phyloP scores from a whole-genome alignment of 2,113 vertebrate species.

The Gila orcuttii region DNA sequence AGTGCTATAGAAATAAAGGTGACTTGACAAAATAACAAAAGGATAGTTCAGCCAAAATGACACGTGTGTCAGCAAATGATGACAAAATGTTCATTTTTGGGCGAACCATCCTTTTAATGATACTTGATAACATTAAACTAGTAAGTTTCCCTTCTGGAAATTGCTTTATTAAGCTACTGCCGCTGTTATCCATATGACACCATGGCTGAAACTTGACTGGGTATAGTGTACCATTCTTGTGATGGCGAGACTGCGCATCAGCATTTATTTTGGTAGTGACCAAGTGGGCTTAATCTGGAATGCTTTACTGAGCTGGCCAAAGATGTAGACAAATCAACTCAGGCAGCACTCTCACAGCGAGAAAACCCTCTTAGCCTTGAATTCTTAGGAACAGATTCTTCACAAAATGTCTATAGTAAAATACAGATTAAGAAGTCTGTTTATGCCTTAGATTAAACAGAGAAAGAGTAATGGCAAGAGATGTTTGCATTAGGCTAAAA shows the following conservation, averaged over 20 bases:
- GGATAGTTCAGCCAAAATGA: background rate
- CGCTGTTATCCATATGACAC: background rate
- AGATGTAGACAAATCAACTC: background rate
- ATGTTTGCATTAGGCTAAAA: conserved; percentile 9
- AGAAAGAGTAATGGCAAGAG: conserved; percentile 9
- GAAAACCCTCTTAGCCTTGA: background rate
- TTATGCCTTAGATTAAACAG: conserved; percentile 15
- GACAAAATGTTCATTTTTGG: background rate
- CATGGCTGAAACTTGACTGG: background rate
- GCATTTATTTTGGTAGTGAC: conserved; percentile 24
- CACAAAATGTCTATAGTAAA: background rate
- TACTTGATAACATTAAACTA: background rate
- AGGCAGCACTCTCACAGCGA: background rate
- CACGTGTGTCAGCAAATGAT: background rate
- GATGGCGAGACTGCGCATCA: background rate
- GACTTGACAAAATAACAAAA: background rate
- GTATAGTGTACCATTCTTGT: background rate
- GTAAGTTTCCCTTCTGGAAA: background rate
- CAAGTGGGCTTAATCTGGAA: background rate
- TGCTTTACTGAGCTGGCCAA: background rate
- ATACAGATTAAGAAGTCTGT: conserved; percentile 21
- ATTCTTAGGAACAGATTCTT: background rate
- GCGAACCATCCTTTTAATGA: background rate
- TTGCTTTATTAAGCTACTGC: background rate
- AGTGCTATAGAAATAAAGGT: too few relatives aligned